phyloP scores from a whole-genome alignment of 2,797 vertebrate species.

The Sibirionetta formosa region DNA sequence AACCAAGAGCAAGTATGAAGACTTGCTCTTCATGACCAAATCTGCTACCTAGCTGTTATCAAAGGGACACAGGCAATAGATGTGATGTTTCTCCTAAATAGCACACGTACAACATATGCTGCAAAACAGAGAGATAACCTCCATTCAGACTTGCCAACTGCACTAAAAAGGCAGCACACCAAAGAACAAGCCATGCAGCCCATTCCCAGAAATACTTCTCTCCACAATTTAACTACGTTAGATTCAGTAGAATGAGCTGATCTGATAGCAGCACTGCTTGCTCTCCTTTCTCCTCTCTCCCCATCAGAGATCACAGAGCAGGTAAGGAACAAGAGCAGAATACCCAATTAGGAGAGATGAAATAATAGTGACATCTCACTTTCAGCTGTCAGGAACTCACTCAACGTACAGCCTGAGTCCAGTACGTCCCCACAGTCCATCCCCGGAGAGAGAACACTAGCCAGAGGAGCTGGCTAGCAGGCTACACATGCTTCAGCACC shows the following conservation, averaged over 20 bases:
- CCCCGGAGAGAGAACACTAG: neutral
- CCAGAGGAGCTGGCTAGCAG: neutral
- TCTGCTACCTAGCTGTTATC: neutral
- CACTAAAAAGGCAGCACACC: neutral
- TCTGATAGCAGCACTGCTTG: neutral
- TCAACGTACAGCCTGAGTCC: neutral
- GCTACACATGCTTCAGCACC: neutral
- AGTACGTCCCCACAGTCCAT: neutral
- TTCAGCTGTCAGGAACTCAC: neutral
- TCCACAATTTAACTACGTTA: neutral
- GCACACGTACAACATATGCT: accelerated
- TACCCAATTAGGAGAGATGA: neutral
- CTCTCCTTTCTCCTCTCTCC: neutral
- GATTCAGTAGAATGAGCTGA: neutral
- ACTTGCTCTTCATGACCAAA: neutral
- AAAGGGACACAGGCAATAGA: neutral
- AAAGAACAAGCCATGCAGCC: neutral
- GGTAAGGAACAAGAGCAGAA: neutral
- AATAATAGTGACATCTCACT: too few relatives aligned
- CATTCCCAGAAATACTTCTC: neutral
- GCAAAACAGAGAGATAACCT: neutral
- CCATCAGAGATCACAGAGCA: accelerated
- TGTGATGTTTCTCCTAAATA: neutral
- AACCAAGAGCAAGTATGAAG: neutral
- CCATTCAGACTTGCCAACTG: accelerated